phyloP scores from a whole-genome alignment of 1,140 invertebrate species.

The Aporrectodea caliginosa region DNA sequence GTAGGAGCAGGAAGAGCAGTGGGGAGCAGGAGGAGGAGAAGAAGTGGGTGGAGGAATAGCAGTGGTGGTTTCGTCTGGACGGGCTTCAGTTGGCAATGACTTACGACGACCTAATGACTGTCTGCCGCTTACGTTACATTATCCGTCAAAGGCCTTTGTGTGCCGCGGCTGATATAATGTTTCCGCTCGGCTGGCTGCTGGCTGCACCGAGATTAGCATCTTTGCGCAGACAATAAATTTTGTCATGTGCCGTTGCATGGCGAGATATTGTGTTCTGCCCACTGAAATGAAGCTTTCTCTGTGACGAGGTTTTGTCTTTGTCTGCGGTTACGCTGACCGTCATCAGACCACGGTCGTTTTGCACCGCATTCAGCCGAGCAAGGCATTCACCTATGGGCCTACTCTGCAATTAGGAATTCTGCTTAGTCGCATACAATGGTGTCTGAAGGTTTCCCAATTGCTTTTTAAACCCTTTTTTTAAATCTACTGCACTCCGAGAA shows the following conservation, averaged over 20 bases:
- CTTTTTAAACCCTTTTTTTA: no score
- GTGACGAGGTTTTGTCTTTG: background rate
- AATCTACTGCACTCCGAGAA: no score
- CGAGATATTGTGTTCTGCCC: background rate
- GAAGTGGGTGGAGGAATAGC: background rate
- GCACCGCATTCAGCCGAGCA: no score
- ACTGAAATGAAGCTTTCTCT: background rate
- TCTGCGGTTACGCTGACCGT: no score
- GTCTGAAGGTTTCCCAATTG: no score
- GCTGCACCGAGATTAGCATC: no score
- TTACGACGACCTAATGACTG: background rate
- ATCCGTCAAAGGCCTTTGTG: background rate
- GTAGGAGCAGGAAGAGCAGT: background rate
- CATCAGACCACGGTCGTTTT: no score
- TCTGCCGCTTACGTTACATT: background rate
- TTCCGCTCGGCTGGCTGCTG: no score
- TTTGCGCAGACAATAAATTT: no score
- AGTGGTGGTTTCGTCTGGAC: background rate
- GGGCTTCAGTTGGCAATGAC: background rate
- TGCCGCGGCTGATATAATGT: background rate
- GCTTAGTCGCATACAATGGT: no score
- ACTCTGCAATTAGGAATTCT: no score
- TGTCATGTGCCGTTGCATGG: background rate
- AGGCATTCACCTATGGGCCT: no score
- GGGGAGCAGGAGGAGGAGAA: background rate